Evolutionary conservation across 2,797 vertebrate genomes (phyloP).

Genomic region (Oophaga sylvatica): DNA sequence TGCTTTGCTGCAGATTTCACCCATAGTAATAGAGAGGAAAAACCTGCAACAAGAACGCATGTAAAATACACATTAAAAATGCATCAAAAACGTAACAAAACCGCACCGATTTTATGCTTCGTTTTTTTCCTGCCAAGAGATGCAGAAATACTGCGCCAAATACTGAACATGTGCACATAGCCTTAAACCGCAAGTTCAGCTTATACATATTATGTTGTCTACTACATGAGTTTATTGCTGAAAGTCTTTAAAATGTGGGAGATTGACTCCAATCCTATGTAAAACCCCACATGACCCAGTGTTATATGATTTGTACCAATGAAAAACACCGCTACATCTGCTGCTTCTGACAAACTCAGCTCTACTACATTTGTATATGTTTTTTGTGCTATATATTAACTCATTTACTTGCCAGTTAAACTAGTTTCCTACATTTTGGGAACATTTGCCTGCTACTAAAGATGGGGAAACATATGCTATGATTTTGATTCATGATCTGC

Average conservation of each 20-base stretch:
- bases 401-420: background rate
- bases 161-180: no score
- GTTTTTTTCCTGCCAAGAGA: no score
- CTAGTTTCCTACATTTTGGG: background rate
- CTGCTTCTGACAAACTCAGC: background rate
- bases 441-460: background rate
- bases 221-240: no score
- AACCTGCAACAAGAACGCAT: no score
- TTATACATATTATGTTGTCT: no score
- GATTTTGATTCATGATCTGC: background rate
- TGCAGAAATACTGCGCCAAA: no score
- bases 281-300: background rate
- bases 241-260: background rate
- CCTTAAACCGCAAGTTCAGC: background rate
- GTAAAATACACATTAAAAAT: no score
- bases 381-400: background rate
- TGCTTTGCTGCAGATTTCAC: no score
- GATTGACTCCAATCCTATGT: background rate
- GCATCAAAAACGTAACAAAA: no score
- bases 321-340: background rate
- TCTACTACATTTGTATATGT: background rate
- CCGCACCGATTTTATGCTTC: no score
- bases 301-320: background rate
- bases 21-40: no score
- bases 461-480: background rate